phyloP scores from a whole-genome alignment of 2,113 vertebrate species.

The Leiothrix lutea region DNA sequence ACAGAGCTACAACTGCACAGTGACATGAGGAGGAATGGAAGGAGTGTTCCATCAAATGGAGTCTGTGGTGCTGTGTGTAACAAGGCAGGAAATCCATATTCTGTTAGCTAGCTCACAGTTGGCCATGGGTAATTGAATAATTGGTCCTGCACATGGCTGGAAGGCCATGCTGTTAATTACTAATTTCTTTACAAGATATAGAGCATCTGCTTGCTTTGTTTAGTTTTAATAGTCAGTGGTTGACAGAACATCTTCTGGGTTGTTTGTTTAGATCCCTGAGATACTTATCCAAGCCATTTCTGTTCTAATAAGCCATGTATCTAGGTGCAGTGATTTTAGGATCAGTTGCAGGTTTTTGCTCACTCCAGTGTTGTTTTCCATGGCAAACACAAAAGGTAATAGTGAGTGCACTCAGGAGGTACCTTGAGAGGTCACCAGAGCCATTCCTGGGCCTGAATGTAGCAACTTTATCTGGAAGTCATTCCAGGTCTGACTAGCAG shows the following conservation, averaged over 20 bases:
- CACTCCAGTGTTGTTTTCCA: neutral
- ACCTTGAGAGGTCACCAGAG: neutral
- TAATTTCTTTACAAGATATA: neutral
- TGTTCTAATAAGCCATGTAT: neutral
- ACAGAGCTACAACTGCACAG: neutral
- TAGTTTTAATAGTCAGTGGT: neutral
- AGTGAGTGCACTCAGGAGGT: neutral
- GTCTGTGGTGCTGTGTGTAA: neutral
- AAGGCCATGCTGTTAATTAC: conserved; percentile 15
- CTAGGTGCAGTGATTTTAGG: neutral
- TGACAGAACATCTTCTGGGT: neutral
- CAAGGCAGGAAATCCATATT: neutral
- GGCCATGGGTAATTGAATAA: neutral
- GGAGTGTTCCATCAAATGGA: neutral
- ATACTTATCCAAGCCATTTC: neutral
- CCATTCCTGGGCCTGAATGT: neutral
- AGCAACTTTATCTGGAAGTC: neutral
- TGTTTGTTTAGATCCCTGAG: neutral
- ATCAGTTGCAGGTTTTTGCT: neutral
- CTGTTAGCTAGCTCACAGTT: neutral
- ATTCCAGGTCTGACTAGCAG: neutral
- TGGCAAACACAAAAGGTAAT: neutral
- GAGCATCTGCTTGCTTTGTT: neutral
- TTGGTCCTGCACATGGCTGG: neutral
- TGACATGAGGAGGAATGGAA: neutral